Conservation (phyloP, 2,888 invertebrate genomes). For the Cephus nigrinus region DNA sequence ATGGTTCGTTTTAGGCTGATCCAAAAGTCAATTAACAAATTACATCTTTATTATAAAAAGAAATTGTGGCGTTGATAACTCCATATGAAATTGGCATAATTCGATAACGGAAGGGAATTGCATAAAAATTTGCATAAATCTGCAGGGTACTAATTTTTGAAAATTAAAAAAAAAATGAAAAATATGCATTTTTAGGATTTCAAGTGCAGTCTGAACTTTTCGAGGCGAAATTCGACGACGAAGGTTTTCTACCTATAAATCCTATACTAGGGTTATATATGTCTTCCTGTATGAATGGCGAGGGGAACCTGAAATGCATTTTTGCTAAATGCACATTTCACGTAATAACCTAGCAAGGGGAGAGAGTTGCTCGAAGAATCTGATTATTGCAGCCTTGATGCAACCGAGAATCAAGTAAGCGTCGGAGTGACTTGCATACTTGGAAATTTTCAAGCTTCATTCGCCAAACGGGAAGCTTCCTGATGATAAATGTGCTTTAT, state of each 20-base stretch:
- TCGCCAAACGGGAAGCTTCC: constrained; percentile 18
- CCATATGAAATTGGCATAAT: too few relatives aligned
- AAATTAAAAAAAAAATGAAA: too few relatives aligned
- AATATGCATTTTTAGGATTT: not conserved
- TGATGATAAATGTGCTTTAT: constrained; percentile 16
- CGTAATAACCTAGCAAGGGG: constrained; percentile 22
- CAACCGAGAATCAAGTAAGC: not conserved
- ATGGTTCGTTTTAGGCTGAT: not conserved
- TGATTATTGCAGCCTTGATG: constrained; percentile 54
- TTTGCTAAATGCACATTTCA: not conserved
- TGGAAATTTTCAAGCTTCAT: constrained; percentile 39
- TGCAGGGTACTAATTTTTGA: too few relatives aligned
- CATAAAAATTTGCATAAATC: not conserved
- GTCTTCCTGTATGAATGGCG: not conserved
- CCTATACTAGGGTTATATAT: not conserved
- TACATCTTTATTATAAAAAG: not conserved
- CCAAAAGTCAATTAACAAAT: not conserved
- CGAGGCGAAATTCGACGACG: not conserved
- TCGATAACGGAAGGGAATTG: too few relatives aligned
- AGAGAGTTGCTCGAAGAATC: constrained; percentile 50
- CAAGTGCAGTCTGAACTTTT: not conserved
- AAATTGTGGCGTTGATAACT: too few relatives aligned
- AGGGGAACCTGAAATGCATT: not conserved
- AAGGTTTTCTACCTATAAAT: not conserved
- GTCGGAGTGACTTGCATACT: constrained; percentile 40